Conservation (phyloP, 2,113 vertebrate genomes). For the Megaleporinus macrocephalus region DNA sequence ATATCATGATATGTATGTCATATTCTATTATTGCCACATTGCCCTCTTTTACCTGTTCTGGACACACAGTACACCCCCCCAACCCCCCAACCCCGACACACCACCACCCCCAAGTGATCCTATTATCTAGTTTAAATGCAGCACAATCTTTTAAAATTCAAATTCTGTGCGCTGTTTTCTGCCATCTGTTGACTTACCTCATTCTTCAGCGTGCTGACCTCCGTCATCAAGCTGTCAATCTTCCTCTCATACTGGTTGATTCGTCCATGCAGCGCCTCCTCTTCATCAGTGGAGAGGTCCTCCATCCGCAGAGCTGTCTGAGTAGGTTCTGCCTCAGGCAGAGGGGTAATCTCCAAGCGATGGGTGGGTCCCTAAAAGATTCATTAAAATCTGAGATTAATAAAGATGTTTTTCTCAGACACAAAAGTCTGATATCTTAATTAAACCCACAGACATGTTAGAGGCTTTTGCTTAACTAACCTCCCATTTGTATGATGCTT, state of each 20-base stretch:
- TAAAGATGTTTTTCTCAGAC: background rate
- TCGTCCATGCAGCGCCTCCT: conserved; percentile 78
- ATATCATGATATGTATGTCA: too few species aligned
- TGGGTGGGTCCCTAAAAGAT: conserved; percentile 80
- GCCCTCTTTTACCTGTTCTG: background rate
- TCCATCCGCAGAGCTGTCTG: conserved; percentile 80
- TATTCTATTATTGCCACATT: too few species aligned
- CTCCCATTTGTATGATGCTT: conserved; percentile 87
- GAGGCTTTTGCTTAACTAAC: conserved; percentile 63
- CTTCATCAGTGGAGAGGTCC: conserved; percentile 88
- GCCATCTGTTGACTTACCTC: conserved; percentile 75
- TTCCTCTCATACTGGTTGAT: conserved; percentile 88
- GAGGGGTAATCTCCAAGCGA: conserved; percentile 77
- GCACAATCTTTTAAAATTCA: too few species aligned
- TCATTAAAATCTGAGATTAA: background rate
- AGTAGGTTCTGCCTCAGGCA: conserved; percentile 73
- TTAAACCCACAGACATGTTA: background rate
- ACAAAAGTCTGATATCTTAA: background rate
- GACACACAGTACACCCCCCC: background rate
- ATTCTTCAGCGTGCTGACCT: conserved; percentile 86
- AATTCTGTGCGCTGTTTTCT: background rate
- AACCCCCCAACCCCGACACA: too few species aligned
- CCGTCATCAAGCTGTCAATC: conserved; percentile 85
- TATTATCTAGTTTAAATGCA: too few species aligned
- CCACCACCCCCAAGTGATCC: too few species aligned